Evolutionary conservation across 1,140 invertebrate genomes (phyloP).

Genomic region (Nilaparvata lugens): DNA sequence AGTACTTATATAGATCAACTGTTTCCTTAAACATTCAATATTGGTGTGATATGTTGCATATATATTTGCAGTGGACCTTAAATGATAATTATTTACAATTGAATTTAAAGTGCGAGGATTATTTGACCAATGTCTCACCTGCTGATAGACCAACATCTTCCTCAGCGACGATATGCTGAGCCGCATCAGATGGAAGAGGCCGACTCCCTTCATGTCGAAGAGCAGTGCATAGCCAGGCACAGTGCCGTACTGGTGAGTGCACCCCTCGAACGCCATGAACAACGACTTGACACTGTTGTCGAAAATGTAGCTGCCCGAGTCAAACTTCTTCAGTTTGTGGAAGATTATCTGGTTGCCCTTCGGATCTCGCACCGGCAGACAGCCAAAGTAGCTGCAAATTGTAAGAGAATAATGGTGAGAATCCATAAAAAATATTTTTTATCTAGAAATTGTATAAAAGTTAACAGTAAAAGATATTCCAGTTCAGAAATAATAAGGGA

Average conservation of each 20-base stretch:
- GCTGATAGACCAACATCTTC: slow-evolving; percentile 51
- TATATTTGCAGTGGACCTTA: too few relatives aligned
- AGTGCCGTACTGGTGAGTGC: slow-evolving; percentile 19
- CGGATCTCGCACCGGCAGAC: slow-evolving; percentile 35
- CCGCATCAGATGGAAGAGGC: slow-evolving; percentile 46
- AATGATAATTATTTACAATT: too few relatives aligned
- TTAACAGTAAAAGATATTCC: slow-evolving; percentile 5
- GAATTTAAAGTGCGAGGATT: too few relatives aligned
- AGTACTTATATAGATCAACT: too few relatives aligned
- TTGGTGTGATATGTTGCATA: too few relatives aligned
- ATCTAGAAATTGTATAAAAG: slow-evolving; percentile 26
- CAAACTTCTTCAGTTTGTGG: slow-evolving; percentile 48
- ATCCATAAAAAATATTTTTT: slow-evolving; percentile 16
- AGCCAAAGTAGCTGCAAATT: slow-evolving; percentile 21
- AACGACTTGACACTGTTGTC: slow-evolving; percentile 50
- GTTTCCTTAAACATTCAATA: too few relatives aligned
- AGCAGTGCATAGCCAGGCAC: slow-evolving; percentile 42
- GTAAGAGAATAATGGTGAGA: background rate
- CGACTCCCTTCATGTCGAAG: slow-evolving; percentile 53
- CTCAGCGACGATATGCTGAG: slow-evolving; percentile 45
- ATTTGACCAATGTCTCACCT: too few relatives aligned
- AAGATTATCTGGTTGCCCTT: slow-evolving; percentile 47
- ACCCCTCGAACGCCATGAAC: slow-evolving; percentile 22
- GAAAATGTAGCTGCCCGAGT: slow-evolving; percentile 53
- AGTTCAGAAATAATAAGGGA: background rate